phyloP scores from a whole-genome alignment of 2,888 invertebrate species.

The Agrotis segetum region DNA sequence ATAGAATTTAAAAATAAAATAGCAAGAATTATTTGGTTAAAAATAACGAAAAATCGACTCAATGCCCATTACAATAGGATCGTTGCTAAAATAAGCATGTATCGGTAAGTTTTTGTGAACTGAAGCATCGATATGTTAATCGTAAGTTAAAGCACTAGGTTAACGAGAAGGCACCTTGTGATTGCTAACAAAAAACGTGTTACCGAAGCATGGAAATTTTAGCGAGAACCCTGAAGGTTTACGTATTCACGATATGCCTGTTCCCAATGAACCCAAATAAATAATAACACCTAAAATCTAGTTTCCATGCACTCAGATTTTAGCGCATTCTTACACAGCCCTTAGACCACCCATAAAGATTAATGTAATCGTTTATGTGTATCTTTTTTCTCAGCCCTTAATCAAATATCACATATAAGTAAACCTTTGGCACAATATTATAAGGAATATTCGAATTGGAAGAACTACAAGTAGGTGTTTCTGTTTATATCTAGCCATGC shows the following conservation, averaged over 20 bases:
- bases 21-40: conserved; percentile 12
- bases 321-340: conserved; percentile 74
- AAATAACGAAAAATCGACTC: conserved; percentile 64
- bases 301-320: conserved; percentile 73
- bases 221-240: conserved; percentile 67
- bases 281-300: conserved; percentile 74
- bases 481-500: neutral
- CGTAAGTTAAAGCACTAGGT: conserved; percentile 54
- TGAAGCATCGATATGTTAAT: conserved; percentile 52
- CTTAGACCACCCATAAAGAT: conserved; percentile 67
- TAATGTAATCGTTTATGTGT: conserved; percentile 71
- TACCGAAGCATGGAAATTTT: conserved; percentile 69
- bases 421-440: conserved; percentile 81
- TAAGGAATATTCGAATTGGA: conserved; percentile 55
- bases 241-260: conserved; percentile 70
- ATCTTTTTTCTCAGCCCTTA: conserved; percentile 69
- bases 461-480: neutral
- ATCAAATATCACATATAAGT: conserved; percentile 86
- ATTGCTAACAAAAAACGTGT: conserved; percentile 48
- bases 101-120: conserved; percentile 61
- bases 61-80: conserved; percentile 57
- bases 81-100: conserved; percentile 68
- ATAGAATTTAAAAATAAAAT: conserved; percentile 10
- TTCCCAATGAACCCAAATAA: conserved; percentile 61
- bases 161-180: conserved; percentile 70